A percentile compares a stretch with the other conserved stretches of the same genome.
These are phyloP conservation scores for Callaeas wilsoni DNA, from an alignment of 2,113 vertebrate genomes.

Conservation along the genomic window DNA sequence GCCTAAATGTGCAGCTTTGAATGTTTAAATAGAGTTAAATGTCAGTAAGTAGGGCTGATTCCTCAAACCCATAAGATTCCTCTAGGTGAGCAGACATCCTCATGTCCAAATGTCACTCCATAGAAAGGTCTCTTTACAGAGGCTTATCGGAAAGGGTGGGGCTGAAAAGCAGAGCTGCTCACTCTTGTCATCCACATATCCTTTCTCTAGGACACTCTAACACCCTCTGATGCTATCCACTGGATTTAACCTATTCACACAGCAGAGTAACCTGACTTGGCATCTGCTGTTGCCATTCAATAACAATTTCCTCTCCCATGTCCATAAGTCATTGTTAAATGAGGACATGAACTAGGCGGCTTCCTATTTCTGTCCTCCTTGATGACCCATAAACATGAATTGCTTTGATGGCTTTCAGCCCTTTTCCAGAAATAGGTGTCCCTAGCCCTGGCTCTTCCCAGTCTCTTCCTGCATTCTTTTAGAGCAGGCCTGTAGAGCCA, in stretches of 20 bases:
- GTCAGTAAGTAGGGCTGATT: neutral
- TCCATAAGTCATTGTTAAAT: neutral
- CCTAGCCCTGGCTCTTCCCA: neutral
- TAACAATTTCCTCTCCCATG: neutral
- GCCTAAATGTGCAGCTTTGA: neutral
- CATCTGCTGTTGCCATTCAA: neutral
- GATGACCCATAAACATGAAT: neutral
- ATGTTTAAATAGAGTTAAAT: neutral
- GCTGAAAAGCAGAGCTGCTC: neutral
- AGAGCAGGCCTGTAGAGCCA: neutral
- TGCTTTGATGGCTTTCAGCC: neutral
- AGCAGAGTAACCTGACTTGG: neutral
- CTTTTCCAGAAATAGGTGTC: neutral
- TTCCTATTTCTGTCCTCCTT: conserved; percentile 13
- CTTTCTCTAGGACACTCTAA: neutral
- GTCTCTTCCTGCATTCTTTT: neutral
- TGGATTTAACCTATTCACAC: neutral
- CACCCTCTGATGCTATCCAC: neutral
- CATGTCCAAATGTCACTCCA: neutral
- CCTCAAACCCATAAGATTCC: neutral
- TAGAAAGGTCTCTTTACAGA: neutral
- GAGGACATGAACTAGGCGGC: neutral
- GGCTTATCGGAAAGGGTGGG: neutral
- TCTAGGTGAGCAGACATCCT: neutral
- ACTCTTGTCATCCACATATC: neutral